Percentiles rank a stretch among this genome's conserved stretches.
These are phyloP conservation scores for Pinna nobilis DNA, from an alignment of 1,140 invertebrate genomes.

Conservation along the genomic window DNA sequence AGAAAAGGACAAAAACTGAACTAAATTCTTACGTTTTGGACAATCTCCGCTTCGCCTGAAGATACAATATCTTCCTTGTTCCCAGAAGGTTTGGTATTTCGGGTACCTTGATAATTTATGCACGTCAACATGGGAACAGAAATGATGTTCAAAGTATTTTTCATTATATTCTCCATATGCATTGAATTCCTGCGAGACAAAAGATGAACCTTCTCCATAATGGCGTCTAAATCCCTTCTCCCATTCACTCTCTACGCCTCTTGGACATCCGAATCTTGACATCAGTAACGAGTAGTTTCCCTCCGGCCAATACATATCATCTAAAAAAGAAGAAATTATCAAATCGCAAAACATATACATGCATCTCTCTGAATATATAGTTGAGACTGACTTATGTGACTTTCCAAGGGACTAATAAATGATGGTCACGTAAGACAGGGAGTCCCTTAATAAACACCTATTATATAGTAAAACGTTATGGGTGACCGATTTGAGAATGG, in stretches of 20 bases:
- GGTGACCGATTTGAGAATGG: no score
- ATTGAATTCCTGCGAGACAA: constrained; percentile 28
- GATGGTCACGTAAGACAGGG: no score
- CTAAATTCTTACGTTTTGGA: constrained; percentile 33
- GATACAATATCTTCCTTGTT: constrained; percentile 46
- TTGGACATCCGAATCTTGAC: constrained; percentile 38
- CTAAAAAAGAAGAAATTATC: no score
- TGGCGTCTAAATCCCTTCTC: constrained; percentile 29
- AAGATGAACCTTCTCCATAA: constrained; percentile 32
- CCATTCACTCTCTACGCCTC: constrained; percentile 30
- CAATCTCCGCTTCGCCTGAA: constrained; percentile 34
- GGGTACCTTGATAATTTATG: constrained; percentile 16
- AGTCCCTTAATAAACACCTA: no score
- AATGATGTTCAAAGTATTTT: constrained; percentile 34
- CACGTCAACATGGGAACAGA: constrained; percentile 37
- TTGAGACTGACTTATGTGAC: no score
- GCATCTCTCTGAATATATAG: no score
- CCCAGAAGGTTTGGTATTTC: constrained; percentile 47
- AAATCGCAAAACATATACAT: no score
- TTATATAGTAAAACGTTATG: no score
- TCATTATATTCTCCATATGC: constrained; percentile 33
- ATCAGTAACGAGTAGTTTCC: constrained; percentile 41
- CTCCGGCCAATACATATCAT: constrained; percentile 48
- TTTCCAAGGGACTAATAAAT: no score
- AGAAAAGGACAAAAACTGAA: no score